Evolutionary conservation across 2,888 invertebrate species (phyloP).

Genomic region (Limnephilus auricula): DNA sequence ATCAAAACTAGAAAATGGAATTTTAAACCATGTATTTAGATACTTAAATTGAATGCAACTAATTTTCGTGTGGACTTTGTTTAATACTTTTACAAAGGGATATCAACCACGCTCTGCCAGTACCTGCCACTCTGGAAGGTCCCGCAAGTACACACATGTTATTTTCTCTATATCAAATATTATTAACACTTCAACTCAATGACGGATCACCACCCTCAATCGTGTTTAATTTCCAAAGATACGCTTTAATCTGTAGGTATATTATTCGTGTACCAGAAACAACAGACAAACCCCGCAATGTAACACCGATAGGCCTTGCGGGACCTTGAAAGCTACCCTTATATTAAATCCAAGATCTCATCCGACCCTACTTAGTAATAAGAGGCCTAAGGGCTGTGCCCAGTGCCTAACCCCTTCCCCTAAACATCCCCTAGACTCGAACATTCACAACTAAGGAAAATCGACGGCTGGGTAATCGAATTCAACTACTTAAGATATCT

Average conservation of each 20-base stretch:
- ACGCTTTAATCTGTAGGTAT: neutral
- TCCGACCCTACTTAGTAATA: slow-evolving; percentile 10
- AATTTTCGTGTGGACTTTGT: no score
- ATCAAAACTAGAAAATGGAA: no score
- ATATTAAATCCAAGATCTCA: slow-evolving; percentile 21
- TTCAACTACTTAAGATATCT: neutral
- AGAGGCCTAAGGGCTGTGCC: neutral
- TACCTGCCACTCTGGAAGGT: no score
- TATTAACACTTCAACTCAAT: neutral
- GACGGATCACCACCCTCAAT: neutral
- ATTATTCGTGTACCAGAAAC: slow-evolving; percentile 2
- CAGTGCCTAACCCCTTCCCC: neutral
- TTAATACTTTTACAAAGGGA: no score
- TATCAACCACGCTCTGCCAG: no score
- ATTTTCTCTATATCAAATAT: neutral
- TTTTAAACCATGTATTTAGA: no score
- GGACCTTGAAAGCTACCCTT: neutral
- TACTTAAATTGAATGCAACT: no score
- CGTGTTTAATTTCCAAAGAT: neutral
- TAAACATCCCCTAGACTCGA: neutral
- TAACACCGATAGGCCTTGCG: neutral
- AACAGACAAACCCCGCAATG: neutral
- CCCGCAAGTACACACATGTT: neutral
- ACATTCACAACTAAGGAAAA: neutral
- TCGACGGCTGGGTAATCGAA: slow-evolving; percentile 3